Conservation (phyloP, 2,113 vertebrate species). For the Lasiurus borealis region DNA sequence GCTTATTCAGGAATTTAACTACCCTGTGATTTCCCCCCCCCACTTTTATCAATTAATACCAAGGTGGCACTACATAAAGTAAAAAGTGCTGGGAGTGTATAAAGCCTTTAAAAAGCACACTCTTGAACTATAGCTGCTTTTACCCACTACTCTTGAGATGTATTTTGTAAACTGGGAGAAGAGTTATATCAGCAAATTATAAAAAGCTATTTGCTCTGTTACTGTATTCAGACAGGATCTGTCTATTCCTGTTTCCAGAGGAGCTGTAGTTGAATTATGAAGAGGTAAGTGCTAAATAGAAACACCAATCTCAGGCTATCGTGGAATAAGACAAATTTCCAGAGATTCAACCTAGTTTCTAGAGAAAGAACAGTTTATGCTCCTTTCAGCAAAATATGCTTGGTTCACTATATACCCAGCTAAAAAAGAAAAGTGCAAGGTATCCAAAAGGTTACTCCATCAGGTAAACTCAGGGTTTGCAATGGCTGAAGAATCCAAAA, state of each 20-base stretch:
- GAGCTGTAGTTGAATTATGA: conserved; percentile 47
- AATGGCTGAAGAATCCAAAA: conserved; percentile 19
- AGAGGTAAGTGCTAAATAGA: conserved; percentile 48
- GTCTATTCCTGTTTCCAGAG: conserved; percentile 52
- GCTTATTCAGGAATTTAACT: conserved; percentile 1
- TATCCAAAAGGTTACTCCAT: background rate
- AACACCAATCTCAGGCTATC: background rate
- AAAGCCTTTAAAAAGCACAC: conserved; percentile 11
- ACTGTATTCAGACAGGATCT: conserved; percentile 32
- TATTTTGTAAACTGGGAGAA: conserved; percentile 51
- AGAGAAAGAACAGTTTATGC: background rate
- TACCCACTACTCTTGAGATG: conserved; percentile 6
- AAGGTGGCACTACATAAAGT: background rate
- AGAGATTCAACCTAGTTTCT: conserved; percentile 35
- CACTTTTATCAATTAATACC: conserved; percentile 59
- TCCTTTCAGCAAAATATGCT: background rate
- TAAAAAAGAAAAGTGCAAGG: background rate
- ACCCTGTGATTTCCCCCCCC: background rate
- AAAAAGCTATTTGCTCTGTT: conserved; percentile 54
- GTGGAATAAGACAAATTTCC: conserved; percentile 29
- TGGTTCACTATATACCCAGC: too few species aligned
- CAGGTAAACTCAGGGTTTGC: background rate
- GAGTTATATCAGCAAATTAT: conserved; percentile 58
- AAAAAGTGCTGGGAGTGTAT: background rate
- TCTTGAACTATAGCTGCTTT: conserved; percentile 41